phyloP scores from a whole-genome alignment of 2,113 vertebrate species.

The Laticauda laticaudata region DNA sequence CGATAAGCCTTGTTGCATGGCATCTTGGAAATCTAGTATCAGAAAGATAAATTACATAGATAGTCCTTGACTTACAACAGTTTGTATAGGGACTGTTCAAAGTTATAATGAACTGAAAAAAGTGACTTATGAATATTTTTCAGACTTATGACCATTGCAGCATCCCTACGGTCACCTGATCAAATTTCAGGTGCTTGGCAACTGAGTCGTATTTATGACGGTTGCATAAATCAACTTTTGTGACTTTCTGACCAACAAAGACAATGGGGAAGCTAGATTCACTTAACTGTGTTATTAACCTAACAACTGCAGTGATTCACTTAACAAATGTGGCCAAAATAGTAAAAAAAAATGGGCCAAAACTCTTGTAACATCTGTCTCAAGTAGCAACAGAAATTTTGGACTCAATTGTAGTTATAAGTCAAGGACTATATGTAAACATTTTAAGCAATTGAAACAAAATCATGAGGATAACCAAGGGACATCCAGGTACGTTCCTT shows the following conservation, averaged over 20 bases:
- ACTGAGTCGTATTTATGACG: not conserved
- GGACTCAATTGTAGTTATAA: not conserved
- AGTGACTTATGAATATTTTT: not conserved
- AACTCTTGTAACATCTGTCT: not conserved
- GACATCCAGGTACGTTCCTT: not conserved
- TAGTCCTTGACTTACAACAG: not conserved
- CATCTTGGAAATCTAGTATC: not conserved
- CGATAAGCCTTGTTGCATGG: not conserved
- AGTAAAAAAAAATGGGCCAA: not conserved
- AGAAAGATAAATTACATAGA: not conserved
- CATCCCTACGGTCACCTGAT: not conserved
- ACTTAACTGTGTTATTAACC: not conserved
- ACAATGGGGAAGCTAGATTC: not conserved
- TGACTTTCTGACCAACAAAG: not conserved
- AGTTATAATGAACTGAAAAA: not conserved
- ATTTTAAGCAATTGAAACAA: not conserved
- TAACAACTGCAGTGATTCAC: not conserved
- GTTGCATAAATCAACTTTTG: not conserved
- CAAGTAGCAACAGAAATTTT: not conserved
- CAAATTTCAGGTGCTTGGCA: not conserved
- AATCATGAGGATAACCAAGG: not conserved
- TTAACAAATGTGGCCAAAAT: not conserved
- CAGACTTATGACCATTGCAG: not conserved
- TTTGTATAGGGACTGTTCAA: not conserved
- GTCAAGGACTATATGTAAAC: not conserved